Base-by-base conservation (phyloP, 2,113 vertebrate genomes). In the Engraulis encrasicolus region DNA sequence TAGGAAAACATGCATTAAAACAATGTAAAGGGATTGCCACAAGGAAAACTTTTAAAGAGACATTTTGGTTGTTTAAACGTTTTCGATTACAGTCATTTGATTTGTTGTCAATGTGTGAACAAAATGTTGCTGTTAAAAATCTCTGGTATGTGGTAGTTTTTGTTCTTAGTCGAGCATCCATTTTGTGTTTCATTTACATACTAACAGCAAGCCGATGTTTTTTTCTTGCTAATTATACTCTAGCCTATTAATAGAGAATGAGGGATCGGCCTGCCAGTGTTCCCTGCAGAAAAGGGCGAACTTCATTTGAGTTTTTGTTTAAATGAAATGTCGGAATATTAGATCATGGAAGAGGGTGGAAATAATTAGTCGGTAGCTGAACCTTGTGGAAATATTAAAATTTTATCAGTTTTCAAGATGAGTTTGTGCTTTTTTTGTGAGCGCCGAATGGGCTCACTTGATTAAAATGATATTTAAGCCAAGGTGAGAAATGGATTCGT, bases 171-270 rank as follows among this genome's bases (percentile, higher is more conserved):
- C 50, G 83, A 82, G 88, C 49, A 5, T 88, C 86, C 80, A 84
- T 90, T 92, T 92, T 81, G 84, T 91, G 80, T 93, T 93, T 93
- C 86, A 93, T 91, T 93, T 91, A 85, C 6, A 37, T 86, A 91
- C 92, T 88, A 90, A 88, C 88, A 87, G 89, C 83, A 82, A 83
- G 92, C 89, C 88, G 87, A 77, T 91, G 92, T 88, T 85, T 86
- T n/a, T 91, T 85, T 89, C 49, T 54, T 81, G 91, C 90, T 92
- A 91, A 92, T 92, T 91, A 93, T 93, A 93, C 91, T 91, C 80
- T 79, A 78, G 87, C 83, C 83, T 93, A 93, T 87, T 87, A 93
- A 92, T 93, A 90, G 87, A 85, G 92, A 89, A 89, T 91, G 91
- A 94, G 87, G 81, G 90, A 92, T 91, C 86, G 88, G 83, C 86